Base-by-base conservation (phyloP, 2,113 vertebrate species). In the Zingel zingel region DNA sequence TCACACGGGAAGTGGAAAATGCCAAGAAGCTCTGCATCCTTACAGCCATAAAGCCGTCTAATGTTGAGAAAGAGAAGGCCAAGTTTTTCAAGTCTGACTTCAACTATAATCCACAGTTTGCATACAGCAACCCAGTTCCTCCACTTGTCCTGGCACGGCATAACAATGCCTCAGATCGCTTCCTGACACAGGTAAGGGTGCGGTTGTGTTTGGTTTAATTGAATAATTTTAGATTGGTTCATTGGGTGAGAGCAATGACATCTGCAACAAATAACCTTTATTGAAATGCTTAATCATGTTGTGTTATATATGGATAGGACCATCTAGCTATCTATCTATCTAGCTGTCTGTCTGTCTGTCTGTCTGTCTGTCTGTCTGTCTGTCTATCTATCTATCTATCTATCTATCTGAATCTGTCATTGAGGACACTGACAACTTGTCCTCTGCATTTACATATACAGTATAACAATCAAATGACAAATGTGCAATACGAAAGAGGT, bases 71-170 rank as follows among this genome's bases (percentile, higher is more conserved):
- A 27, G 98, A 99, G 88, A 98, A 97, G 85, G 77, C 87, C 21
- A 96, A 94, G 39, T 99, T 99, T 87, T 99, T 99, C 88, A 92
- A 92, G 90, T 97, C 97, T 0, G 95, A 96, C 77, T 99, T 97
- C 91, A 95, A 84, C 13, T 98, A 97, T 91, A 96, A 98, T 59
- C 98, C 98, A 16, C 97, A 98, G 19, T 99, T 99, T 93, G 96
- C 97, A 36, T 99, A 99, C 74, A 96, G 94, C 63, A 97, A 95
- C 75, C 96, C 97, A 0, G 94, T 94, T 5, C 82, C 97, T 84
- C 94, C 96, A 0, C 90, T 85, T 0, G 85, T 97, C 39, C 89
- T 99, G 88, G 96, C 94, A 23, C 96, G 94, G 72, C 94, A 98
- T 71, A 96, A 92, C 93, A 93, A 91, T 0, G 97, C 97, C 0